These are phyloP conservation scores for Neodon shergylaensis DNA, from an alignment of 2,113 vertebrate genomes.

Conservation along the genomic window DNA sequence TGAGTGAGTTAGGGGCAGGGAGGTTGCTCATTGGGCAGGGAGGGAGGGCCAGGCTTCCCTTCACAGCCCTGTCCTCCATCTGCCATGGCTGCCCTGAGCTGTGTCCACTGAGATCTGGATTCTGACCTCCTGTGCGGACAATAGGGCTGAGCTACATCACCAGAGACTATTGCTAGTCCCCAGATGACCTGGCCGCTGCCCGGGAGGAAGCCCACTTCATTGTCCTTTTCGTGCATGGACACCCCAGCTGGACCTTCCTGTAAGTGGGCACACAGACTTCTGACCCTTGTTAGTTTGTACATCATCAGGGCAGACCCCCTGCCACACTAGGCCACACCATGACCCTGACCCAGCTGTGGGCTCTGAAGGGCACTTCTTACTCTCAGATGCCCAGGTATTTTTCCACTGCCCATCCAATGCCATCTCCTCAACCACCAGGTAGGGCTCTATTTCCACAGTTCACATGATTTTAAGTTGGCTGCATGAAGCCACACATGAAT, in stretches of 20 bases:
- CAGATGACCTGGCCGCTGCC: not conserved
- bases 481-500: too few species aligned
- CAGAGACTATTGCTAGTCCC: not conserved
- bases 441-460: not conserved
- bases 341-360: not conserved
- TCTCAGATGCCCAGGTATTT: not conserved
- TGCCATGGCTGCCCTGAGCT: not conserved
- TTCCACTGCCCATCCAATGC: too few species aligned
- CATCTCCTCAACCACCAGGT: not conserved
- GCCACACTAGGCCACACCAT: not conserved
- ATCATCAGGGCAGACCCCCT: not conserved
- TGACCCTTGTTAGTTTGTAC: not conserved
- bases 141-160: too few species aligned
- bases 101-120: not conserved
- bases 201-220: not conserved
- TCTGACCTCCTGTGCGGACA: not conserved
- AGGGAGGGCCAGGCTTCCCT: not conserved
- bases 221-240: too few species aligned
- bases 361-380: not conserved
- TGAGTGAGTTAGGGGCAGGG: too few species aligned
- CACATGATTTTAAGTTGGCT: not conserved
- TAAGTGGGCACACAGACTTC: not conserved
- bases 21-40: not conserved
- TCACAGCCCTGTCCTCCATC: not conserved
- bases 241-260: not conserved